phyloP scores from a whole-genome alignment of 2,797 vertebrate genomes.

The Percopsis omiscomaycus region DNA sequence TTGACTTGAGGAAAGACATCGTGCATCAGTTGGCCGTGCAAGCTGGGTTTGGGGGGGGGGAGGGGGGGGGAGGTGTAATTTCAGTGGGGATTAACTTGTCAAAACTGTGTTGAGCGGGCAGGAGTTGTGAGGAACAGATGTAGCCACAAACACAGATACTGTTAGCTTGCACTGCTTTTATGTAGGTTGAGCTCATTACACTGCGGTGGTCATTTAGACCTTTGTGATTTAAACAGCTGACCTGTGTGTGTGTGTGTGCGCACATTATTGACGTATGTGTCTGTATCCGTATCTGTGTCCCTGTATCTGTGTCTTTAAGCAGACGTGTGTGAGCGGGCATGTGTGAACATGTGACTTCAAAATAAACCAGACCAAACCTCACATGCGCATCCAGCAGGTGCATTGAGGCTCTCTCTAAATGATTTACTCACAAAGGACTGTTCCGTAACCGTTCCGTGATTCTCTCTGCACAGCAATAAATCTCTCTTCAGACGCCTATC shows the following conservation, averaged over 20 bases:
- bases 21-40: conserved; percentile 56
- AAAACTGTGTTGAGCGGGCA: conserved; percentile 50
- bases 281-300: background rate
- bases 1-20: conserved; percentile 64
- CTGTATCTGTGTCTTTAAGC: background rate
- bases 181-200: background rate
- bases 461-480: conserved; percentile 30
- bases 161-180: background rate
- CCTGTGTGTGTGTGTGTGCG: background rate
- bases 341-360: background rate
- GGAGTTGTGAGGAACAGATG: conserved; percentile 51
- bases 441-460: conserved; percentile 4
- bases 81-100: conserved; percentile 62
- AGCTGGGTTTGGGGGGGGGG: conserved; percentile 24
- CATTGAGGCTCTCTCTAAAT: conserved; percentile 3
- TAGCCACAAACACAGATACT: conserved; percentile 25
- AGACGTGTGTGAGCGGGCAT: background rate
- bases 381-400: conserved; percentile 24
- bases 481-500: conserved; percentile 20
- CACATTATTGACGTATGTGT: background rate
- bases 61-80: conserved; percentile 36
- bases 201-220: background rate
- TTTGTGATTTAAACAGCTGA: conserved; percentile 6
- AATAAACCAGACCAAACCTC: background rate
- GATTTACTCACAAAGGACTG: conserved; percentile 6